These are phyloP conservation scores for Charadrius vociferus DNA, from an alignment of 2,113 vertebrate genomes.

Conservation along the genomic window DNA sequence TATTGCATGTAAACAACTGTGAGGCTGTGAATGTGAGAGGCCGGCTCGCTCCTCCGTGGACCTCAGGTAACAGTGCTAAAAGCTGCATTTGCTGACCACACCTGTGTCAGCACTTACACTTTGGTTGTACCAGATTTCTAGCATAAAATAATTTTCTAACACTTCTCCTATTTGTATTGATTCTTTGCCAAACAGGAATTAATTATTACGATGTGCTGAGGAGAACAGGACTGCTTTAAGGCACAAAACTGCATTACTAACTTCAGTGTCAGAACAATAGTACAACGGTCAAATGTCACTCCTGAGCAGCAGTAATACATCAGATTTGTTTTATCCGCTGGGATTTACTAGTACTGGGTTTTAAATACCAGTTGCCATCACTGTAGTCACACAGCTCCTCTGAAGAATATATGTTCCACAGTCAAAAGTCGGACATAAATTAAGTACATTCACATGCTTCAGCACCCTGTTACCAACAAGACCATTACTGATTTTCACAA, in stretches of 20 bases:
- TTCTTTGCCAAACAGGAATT: background rate
- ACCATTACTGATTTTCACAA: background rate
- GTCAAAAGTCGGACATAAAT: slow-evolving; percentile 30
- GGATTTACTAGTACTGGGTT: slow-evolving; percentile 41
- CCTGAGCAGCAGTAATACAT: background rate
- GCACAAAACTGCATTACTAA: background rate
- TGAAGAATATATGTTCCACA: background rate
- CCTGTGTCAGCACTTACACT: background rate
- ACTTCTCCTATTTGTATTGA: background rate
- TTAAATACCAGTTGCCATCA: slow-evolving; percentile 21
- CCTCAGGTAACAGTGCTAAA: background rate
- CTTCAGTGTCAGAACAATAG: slow-evolving; percentile 19
- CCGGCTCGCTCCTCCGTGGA: background rate
- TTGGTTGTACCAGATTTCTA: background rate
- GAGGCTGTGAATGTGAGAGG: background rate
- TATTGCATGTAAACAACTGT: background rate
- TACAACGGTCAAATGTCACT: background rate
- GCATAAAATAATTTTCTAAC: background rate
- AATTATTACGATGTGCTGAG: background rate
- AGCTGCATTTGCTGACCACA: background rate
- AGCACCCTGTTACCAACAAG: background rate
- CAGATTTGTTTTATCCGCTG: slow-evolving; percentile 1
- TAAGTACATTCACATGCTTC: background rate
- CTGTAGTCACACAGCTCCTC: slow-evolving; percentile 57
- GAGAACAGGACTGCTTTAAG: background rate